Percentiles rank a stretch among this genome's conserved stretches.
phyloP scores from a whole-genome alignment of 2,113 vertebrate genomes.

The Lagopus muta region DNA sequence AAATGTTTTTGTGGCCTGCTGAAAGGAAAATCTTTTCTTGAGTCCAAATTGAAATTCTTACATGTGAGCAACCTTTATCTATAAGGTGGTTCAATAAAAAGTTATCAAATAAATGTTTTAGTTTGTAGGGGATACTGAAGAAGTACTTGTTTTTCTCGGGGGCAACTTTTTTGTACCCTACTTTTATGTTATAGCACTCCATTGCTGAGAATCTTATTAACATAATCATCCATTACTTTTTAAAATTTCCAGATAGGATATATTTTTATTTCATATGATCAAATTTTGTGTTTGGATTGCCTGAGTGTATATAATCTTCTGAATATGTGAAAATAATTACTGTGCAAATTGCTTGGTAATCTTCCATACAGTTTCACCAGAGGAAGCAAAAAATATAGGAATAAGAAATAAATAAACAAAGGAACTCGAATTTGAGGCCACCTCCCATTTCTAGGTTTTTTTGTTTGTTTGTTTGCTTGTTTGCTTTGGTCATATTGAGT shows the following conservation, averaged over 20 bases:
- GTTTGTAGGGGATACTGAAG: not conserved
- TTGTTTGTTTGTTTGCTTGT: not conserved
- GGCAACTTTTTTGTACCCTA: not conserved
- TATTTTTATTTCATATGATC: not conserved
- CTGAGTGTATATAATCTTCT: not conserved
- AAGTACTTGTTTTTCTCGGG: not conserved
- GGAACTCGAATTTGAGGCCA: not conserved
- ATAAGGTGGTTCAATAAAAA: not conserved
- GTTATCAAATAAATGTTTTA: not conserved
- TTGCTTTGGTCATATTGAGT: not conserved
- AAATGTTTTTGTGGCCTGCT: not conserved
- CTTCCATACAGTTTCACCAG: not conserved
- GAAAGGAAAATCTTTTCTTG: not conserved
- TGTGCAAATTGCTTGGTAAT: not conserved
- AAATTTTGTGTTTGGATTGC: not conserved
- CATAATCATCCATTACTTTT: rapidly evolving
- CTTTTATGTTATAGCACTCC: not conserved
- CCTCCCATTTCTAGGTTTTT: not conserved
- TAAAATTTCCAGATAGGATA: not conserved
- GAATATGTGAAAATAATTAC: not conserved
- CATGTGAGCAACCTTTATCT: not conserved
- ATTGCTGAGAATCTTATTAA: not conserved
- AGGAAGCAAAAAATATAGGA: not conserved
- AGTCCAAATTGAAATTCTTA: not conserved
- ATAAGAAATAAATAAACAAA: not conserved